These are phyloP conservation scores for Drosophila jambulina DNA, from an alignment of 1,140 invertebrate genomes.

Conservation along the genomic window DNA sequence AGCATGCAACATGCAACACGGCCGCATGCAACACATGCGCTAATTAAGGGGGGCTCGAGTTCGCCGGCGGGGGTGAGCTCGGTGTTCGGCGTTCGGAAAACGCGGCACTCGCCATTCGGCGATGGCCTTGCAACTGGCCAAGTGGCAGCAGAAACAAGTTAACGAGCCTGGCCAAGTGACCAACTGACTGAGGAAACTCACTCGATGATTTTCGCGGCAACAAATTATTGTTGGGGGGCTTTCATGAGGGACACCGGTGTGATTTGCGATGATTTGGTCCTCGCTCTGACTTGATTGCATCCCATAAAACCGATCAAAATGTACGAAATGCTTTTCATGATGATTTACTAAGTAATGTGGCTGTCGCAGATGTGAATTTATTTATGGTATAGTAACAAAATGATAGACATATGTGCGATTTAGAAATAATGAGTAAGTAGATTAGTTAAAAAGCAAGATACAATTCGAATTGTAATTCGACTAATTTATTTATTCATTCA, in stretches of 20 bases:
- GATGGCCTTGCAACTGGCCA: slow-evolving; percentile 49
- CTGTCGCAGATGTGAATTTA: neutral
- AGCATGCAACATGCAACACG: slow-evolving; percentile 59
- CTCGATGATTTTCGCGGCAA: slow-evolving; percentile 11
- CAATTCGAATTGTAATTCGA: neutral
- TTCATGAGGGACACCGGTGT: slow-evolving; percentile 11
- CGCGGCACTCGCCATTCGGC: slow-evolving; percentile 29
- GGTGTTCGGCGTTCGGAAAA: slow-evolving; percentile 15
- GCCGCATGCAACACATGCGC: slow-evolving; percentile 57
- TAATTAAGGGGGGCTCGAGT: slow-evolving; percentile 65
- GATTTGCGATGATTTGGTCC: slow-evolving; percentile 47
- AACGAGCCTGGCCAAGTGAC: slow-evolving; percentile 50
- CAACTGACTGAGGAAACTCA: slow-evolving; percentile 48
- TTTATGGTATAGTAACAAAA: neutral
- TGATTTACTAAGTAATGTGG: slow-evolving; percentile 1
- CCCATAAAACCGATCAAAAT: slow-evolving; percentile 11
- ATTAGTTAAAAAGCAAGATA: neutral
- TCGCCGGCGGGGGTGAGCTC: slow-evolving; percentile 28
- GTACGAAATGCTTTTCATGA: neutral
- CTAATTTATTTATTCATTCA: neutral
- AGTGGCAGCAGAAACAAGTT: slow-evolving; percentile 46
- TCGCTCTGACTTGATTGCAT: slow-evolving; percentile 21
- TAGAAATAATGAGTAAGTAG: too few species aligned
- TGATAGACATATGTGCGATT: too few species aligned
- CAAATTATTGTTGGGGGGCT: slow-evolving; percentile 23